Base-by-base conservation (phyloP, 2,888 invertebrate genomes). In the Napeogenes sylphis region DNA sequence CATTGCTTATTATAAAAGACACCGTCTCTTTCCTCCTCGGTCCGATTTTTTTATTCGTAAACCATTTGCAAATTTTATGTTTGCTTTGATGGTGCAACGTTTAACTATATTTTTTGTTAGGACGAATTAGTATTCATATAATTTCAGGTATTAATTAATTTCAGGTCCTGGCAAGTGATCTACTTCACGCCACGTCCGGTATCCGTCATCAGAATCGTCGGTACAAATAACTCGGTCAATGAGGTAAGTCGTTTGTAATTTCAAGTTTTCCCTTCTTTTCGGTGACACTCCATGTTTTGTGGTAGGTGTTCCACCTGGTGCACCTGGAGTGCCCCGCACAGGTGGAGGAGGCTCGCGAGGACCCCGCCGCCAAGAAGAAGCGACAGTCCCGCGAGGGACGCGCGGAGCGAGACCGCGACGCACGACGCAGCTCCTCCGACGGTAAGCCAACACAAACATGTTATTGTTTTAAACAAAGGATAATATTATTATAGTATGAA, bases 201-300 rank as follows among this genome's bases (percentile, higher is more conserved):
- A 46, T 97, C 98, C 58, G 99, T 97, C 79, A 96, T 99, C 69
- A 94, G 96, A 65, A 98, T 99, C 73, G 96, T 98, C 58, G 99
- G 99, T 66, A 99, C 98, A 0, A 95, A 96, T 75, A 99, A 99
- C 84, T 98, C 99, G 13, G 99, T 98, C 0, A 99, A 99, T 84
- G 98, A 98, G 93, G 98, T 95, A 82, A 71, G 55, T 64, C 45
- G 53, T 53, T 33, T 51, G 8, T 30, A 8, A 8, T 30, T 21
- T 10, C 0, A 2, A 47, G 10, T 4, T 13, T 5, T 12, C 45
- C 4, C 33, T 47, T 32, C 38, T 6, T 30, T 33, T 21, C 8
- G 35, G 32, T 45, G 32, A 30, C 32, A 54, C n/a, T 12, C 6
- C 32, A 0, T 47, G 10, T 21, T 45, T 12, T 51, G 14, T 73